Base-by-base conservation (phyloP, 2,888 invertebrate genomes). In the Drosophila merina region DNA sequence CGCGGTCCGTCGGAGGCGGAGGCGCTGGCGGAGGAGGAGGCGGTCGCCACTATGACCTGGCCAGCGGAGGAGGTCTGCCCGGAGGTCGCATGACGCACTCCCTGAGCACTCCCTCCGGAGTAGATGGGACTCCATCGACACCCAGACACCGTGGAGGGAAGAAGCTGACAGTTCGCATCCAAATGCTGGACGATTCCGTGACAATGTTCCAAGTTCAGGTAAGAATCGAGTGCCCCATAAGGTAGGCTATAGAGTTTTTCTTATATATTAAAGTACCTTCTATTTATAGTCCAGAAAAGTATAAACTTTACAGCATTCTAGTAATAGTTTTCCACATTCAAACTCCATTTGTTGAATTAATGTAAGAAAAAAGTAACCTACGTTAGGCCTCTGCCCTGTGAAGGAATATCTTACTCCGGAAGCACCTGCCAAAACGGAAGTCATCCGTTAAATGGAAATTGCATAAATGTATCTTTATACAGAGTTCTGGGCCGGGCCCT, bases 191-290 rank as follows among this genome's bases (percentile, higher is more conserved):
- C 91, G 97, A 97, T 92, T 94, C 96, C 56, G 93, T 96, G 90
- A 97, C 97, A 81, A 96, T 97, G 94, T 97, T 97, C 92, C 97
- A 97, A 94, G 96, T 97, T 79, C 97, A 97, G 96, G 97, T 97
- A 90, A 92, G 93, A 28, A 28, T 20, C 20, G 20, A 28, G 36
- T 8, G 9, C 42, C 20, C 20, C 6, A 36, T n/a, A n/a, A 36
- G 4, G 6, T 36, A 36, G 36, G 36, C 36, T 28, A 28, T 28
- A 2, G 20, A 20, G n/a, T n/a, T n/a, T n/a, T n/a, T n/a, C n/a
- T n/a, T n/a, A n/a, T n/a, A n/a, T n/a, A n/a, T n/a, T n/a, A n/a
- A n/a, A 20, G 20, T 20, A 20, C 20, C 20, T 1, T 20, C 20
- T 20, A 20, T 20, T 20, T 2, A 20, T 20, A 20, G 20, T 20